Evolutionary conservation across 2,113 vertebrate genomes (phyloP).

Genomic region (Salminus brasiliensis): DNA sequence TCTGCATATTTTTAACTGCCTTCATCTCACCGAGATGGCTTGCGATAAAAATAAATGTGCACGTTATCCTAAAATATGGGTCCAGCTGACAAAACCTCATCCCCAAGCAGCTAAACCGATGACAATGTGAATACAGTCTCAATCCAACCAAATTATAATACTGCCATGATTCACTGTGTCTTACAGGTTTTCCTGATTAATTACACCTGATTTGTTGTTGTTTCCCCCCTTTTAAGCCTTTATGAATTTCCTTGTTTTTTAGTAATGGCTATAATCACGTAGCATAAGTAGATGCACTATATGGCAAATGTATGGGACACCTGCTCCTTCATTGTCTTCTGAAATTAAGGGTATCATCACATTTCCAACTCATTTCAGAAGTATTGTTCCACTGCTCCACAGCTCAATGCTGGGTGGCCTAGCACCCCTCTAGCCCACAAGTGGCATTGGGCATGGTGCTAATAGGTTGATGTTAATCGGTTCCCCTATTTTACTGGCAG

Average conservation of each 20-base stretch:
- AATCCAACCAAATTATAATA: constrained; percentile 24
- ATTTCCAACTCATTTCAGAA: no score
- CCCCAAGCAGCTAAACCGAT: neutral
- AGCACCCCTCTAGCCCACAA: no score
- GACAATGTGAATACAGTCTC: neutral
- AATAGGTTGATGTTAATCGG: neutral
- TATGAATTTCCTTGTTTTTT: neutral
- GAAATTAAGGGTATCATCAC: no score
- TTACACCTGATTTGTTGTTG: neutral
- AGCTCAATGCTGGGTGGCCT: no score
- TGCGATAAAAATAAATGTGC: neutral
- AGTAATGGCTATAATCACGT: neutral
- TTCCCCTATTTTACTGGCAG: no score
- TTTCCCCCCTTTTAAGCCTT: neutral
- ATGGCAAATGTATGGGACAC: no score
- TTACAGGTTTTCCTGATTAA: constrained; percentile 3
- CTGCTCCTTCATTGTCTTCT: no score
- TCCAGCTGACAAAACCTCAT: neutral
- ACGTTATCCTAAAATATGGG: neutral
- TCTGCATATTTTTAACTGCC: neutral
- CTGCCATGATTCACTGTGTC: constrained; percentile 6
- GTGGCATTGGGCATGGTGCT: neutral
- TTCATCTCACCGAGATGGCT: neutral
- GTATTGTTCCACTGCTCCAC: no score
- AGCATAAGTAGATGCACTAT: no score